phyloP scores from a whole-genome alignment of 1,140 invertebrate genomes.

The Papilio polytes region DNA sequence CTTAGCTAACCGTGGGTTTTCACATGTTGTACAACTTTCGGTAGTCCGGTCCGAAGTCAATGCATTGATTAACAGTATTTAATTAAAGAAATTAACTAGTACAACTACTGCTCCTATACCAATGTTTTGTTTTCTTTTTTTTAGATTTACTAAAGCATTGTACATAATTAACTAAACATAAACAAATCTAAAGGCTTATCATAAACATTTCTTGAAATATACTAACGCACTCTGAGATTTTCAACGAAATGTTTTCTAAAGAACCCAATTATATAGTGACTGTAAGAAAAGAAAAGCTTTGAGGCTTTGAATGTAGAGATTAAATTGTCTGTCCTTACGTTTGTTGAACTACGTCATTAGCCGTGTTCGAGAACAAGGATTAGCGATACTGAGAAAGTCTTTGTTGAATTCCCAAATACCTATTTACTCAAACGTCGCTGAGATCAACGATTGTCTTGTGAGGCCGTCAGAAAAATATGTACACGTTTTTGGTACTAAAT shows the following conservation, averaged over 20 bases:
- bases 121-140: neutral
- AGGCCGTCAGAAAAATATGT: neutral
- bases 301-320: conserved; percentile 10
- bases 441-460: neutral
- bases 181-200: neutral
- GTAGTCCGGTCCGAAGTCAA: too few relatives aligned
- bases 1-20: too few relatives aligned
- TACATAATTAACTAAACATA: neutral
- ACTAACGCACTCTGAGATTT: neutral
- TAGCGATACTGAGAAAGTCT: conserved; percentile 14
- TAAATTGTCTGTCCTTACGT: neutral
- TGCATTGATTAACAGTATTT: neutral
- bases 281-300: conserved; percentile 22
- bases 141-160: neutral
- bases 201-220: neutral
- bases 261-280: neutral
- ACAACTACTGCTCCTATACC: neutral
- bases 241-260: neutral
- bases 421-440: conserved; percentile 6
- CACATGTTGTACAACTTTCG: too few relatives aligned
- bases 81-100: neutral
- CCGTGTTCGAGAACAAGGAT: neutral
- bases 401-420: neutral
- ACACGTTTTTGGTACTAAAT: neutral
- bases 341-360: conserved; percentile 13